A percentile compares a stretch with the other conserved stretches of the same genome.
Conservation (phyloP, 1,140 invertebrate genomes). For the Heliothis subflexa region DNA sequence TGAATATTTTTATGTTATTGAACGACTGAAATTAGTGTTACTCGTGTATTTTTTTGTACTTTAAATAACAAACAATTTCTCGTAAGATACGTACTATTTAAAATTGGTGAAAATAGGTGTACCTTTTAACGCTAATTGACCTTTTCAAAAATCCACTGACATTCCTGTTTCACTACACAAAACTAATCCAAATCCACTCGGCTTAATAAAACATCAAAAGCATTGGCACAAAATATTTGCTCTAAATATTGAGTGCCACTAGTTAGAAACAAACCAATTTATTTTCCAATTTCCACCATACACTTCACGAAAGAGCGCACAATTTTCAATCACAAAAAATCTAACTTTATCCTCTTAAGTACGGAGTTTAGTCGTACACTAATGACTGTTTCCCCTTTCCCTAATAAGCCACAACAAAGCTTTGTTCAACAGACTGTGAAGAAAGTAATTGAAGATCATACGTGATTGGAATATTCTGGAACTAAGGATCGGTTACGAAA, state of each 20-base stretch:
- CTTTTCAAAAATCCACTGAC: no score
- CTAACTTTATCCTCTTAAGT: neutral
- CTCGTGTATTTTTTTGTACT: neutral
- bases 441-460: conserved; percentile 60
- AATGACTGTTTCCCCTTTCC: conserved; percentile 32
- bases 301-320: neutral
- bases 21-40: neutral
- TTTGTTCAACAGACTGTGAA: conserved; percentile 42
- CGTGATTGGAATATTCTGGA: conserved; percentile 51
- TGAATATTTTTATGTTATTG: neutral
- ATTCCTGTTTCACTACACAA: neutral
- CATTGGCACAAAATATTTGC: neutral
- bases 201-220: neutral
- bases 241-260: neutral
- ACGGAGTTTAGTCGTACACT: conserved; percentile 17
- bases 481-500: conserved; percentile 15
- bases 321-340: conserved; percentile 9
- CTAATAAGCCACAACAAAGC: conserved; percentile 50
- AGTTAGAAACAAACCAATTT: conserved; percentile 21
- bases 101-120: no score
- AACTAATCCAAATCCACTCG: neutral
- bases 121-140: no score
- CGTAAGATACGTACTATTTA: no score
- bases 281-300: neutral
- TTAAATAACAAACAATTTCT: no score